Evolutionary conservation across 2,888 invertebrate species (phyloP), one percentile per base, ranked within the genome.

Genomic region (Marasmarcha lunaedactyla): DNA sequence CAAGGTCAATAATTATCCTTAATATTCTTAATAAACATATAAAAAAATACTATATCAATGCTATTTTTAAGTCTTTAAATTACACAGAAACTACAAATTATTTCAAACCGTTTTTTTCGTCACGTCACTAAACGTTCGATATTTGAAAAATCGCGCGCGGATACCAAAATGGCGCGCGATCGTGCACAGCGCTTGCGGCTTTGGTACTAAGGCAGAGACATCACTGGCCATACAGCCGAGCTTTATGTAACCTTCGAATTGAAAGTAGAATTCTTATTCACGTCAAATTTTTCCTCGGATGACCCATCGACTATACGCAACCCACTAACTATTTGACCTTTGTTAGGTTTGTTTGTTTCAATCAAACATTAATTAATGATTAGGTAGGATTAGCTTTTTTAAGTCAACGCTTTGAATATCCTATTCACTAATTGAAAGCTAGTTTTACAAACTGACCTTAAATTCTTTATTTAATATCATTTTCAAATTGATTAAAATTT

Each of bases 251-350:
- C 79, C 79, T 81, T 79, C 78, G 61, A 50, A 59, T 67, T 56
- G 66, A 69, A 71, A 74, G 71, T 67, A 60, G 54, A 73, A 77
- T 79, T 71, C 76, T 77, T 77, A 72, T 67, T 78, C 77, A 76
- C 77, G 76, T 11, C 10, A 25, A 11, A 4, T 30, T 20, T 20
- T 20, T 7, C 4, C 7, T 20, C 20, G 20, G 20, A 30, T 30
- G 30, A 30, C 30, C 30, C 30, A 30, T 30, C 30, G n/a, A 7
- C 9, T 4, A 10, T 30, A 30, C 30, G 30, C 30, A 30, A 30
- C 7, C 20, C 20, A 20, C 20, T 20, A 20, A 3, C 30, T 30
- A 4, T 48, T 46, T 69, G 68, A 73, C 77, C 72, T 74, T 71
- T 70, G 27, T 57, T 65, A 67, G 66, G 67, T 54, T 61, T 52